These are phyloP conservation scores for Mesodorylaimus sp. DNA, from an alignment of 2,888 invertebrate genomes.

Conservation along the genomic window DNA sequence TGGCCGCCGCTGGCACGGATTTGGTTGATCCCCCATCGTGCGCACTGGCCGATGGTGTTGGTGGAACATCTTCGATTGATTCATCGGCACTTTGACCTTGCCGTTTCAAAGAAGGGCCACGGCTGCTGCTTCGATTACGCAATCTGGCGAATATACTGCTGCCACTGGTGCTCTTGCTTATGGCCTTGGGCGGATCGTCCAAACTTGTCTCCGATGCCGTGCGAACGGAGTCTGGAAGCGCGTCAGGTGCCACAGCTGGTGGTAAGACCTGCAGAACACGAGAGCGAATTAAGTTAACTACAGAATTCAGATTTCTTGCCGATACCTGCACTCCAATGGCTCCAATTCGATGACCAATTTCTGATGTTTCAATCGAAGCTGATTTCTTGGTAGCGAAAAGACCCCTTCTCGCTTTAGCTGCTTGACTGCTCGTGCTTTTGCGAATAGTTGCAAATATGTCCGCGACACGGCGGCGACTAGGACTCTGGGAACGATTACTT, in stretches of 20 bases:
- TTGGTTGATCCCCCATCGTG: too few species aligned
- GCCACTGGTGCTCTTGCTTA: neutral
- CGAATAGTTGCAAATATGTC: neutral
- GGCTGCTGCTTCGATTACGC: neutral
- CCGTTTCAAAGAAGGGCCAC: too few species aligned
- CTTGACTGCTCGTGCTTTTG: neutral
- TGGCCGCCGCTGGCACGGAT: too few species aligned
- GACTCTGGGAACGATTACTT: neutral
- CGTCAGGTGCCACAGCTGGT: neutral
- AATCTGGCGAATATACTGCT: neutral
- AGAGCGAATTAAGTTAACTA: neutral
- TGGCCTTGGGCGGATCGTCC: too few species aligned
- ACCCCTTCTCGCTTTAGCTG: neutral
- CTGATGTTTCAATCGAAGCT: conserved; percentile 15
- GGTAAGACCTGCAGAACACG: neutral
- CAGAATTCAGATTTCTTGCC: neutral
- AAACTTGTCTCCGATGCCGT: too few species aligned
- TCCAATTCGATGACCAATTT: conserved; percentile 10
- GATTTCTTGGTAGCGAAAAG: neutral
- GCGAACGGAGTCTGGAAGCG: neutral
- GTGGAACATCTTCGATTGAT: too few species aligned
- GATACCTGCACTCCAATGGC: conserved; percentile 4
- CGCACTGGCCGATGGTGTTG: too few species aligned
- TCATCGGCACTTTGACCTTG: too few species aligned
- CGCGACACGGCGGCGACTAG: neutral